Percentiles rank a stretch among this genome's conserved stretches.
These are phyloP conservation scores for Achlya flavicornis DNA, from an alignment of 2,888 invertebrate species.

Conservation along the genomic window DNA sequence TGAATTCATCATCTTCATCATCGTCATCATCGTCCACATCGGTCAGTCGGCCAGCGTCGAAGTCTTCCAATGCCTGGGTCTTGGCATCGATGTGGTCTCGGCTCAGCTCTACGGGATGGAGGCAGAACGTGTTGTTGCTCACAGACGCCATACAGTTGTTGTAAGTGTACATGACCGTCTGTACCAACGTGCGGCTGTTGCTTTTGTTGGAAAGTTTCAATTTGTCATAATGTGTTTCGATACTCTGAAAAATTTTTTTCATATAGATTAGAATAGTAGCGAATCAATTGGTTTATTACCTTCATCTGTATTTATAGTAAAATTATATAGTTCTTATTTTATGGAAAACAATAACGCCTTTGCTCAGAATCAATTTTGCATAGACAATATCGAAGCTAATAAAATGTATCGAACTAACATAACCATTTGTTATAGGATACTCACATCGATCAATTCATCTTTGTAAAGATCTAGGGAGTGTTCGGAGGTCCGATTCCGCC, in stretches of 20 bases:
- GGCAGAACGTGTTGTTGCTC: slow-evolving; percentile 6
- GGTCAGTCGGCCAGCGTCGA: neutral
- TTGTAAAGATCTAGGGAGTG: slow-evolving; percentile 14
- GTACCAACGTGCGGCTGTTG: neutral
- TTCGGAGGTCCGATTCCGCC: slow-evolving; percentile 17
- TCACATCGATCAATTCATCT: slow-evolving; percentile 14
- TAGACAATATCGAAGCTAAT: no score
- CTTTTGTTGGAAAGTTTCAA: neutral
- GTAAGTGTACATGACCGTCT: slow-evolving; percentile 7
- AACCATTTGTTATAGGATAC: neutral
- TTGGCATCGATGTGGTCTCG: neutral
- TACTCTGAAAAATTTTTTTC: neutral
- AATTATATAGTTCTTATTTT: neutral
- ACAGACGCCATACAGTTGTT: slow-evolving; percentile 9
- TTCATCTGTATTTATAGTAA: no score
- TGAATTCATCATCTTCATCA: slow-evolving; percentile 6
- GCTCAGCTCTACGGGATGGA: slow-evolving; percentile 4
- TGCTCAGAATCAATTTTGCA: neutral
- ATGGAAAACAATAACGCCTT: neutral
- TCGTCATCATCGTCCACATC: neutral
- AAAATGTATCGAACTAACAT: no score
- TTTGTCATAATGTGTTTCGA: neutral
- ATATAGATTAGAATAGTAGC: no score
- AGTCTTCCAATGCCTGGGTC: slow-evolving; percentile 5
- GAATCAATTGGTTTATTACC: no score